Evolutionary conservation across 2,888 invertebrate genomes (phyloP), one percentile per base, ranked within the genome.

Genomic region (Patella ulyssiponensis): DNA sequence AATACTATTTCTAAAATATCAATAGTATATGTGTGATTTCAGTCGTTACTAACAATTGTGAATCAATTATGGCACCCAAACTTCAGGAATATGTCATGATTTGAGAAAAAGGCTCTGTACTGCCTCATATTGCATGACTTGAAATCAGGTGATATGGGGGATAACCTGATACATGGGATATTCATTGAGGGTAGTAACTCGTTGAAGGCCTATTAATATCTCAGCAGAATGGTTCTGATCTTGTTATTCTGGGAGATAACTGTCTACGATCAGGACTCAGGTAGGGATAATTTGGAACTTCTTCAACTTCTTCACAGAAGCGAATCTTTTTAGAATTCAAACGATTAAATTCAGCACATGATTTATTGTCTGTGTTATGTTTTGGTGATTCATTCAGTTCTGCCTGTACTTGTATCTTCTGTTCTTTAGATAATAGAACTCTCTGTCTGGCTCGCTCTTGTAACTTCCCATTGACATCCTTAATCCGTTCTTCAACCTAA

Each of bases 241-340:
- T 7, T 7, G 58, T 58, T n/a, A 20, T 58, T 58, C 17, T 58
- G 20, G n/a, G 71, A 17, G 71, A 51, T 51, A 27, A 51, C 71
- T 44, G 44, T 44, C 44, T 44, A 44, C 44, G 23, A 51, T 51
- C 44, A 9, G 17, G 71, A 51, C 23, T 33, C 3, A 11, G 71
- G 23, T 27, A 51, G 23, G 44, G 44, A 44, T 51, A 51, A 51
- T 27, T 33, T 33, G 58, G 58, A 20, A 58, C 58, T 58, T 58
- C 58, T 58, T 58, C 58, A 17, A 58, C 58, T 58, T 58, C 58
- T 17, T 58, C 58, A 58, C 58, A 58, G 20, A 58, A 58, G 17
- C 58, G 17, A 17, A 58, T 58, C 17, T 4, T 58, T 11, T 20
- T 17, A 14, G n/a, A 17, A 58, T 17, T 17, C 20, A 20, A 17